Evolutionary conservation across 2,888 invertebrate genomes (phyloP).

Genomic region (Tuberolachnus salignus): DNA sequence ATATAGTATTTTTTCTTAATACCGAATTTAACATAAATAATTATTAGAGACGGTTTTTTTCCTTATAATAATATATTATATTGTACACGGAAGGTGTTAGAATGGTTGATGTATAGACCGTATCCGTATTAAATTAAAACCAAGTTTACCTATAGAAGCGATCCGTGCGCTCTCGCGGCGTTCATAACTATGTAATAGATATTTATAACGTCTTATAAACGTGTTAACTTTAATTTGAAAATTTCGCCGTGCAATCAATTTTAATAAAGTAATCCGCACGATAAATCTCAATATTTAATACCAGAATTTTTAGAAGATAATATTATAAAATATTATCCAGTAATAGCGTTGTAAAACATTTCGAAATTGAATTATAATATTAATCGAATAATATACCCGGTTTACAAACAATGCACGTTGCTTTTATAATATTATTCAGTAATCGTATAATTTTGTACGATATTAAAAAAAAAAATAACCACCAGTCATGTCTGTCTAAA

Average conservation of each 20-base stretch:
- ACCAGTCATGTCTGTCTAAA: no score
- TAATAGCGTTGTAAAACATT: no score
- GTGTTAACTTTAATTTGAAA: constrained; percentile 16
- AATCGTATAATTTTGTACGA: no score
- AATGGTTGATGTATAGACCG: neutral
- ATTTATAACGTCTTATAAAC: constrained; percentile 6
- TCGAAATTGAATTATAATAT: no score
- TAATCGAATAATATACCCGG: no score
- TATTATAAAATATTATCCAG: no score
- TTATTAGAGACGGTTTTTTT: constrained; percentile 12
- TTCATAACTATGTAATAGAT: constrained; percentile 19
- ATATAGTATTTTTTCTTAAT: constrained; percentile 14
- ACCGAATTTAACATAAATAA: constrained; percentile 25
- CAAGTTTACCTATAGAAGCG: neutral
- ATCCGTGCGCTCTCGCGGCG: neutral
- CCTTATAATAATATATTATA: neutral
- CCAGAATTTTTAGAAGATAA: neutral
- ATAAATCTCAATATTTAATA: neutral
- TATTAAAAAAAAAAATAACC: no score
- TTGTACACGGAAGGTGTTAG: neutral
- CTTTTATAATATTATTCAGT: no score
- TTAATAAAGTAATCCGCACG: neutral
- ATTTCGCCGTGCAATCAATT: neutral
- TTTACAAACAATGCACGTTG: no score
- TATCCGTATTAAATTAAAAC: constrained; percentile 19